Evolutionary conservation across 64 coral and sea anemone species (phyloP), one percentile per base, ranked within the genome.

Genomic region (Anthopleura sola): DNA sequence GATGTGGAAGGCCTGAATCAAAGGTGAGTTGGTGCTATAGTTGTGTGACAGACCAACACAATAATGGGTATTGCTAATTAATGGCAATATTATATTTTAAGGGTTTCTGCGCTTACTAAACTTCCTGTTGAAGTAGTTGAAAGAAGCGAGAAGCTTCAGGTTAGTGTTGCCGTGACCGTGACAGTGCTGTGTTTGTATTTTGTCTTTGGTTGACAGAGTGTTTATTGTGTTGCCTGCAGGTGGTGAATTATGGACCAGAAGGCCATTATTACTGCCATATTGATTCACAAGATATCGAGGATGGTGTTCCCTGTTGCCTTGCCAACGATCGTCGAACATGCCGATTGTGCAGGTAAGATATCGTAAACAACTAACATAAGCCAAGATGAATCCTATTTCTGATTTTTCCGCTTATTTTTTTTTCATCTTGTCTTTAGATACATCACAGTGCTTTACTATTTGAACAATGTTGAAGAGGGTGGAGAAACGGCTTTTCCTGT

Each of bases 261-360:
- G 94, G 94, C 26, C 94, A 96, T 87, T 96, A 96, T 80, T 90
- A 96, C 40, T 96, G 94, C 31, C 94, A 96, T 3, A 86, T 89
- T 74, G 94, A 96, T 55, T 96, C 94, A 14, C 83, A 96, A 47
- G 83, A 92, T 26, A 64, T 87, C 6, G 94, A 96, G 20, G 71
- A 75, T 15, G 60, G 6, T 13, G 71, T 83, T 39, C 94, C 94
- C 1, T 96, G 94, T 78, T 96, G 94, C 60, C 84, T 23, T 74
- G 40, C 82, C 50, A 77, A 58, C 46, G 87, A 90, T 62, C 68
- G 18, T 31, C 49, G 90, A 11, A 66, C 28, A 55, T 96, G 94
- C 36, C 83, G 94, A 32, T 71, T 92, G 20, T 96, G 94, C 84
- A 89, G 94, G 94, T 92, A 89, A 75, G n/a, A n/a, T n/a, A n/a